Evolutionary conservation across 2,888 invertebrate species (phyloP), one percentile per base, ranked within the genome.

Genomic region (Thecophora atra): DNA sequence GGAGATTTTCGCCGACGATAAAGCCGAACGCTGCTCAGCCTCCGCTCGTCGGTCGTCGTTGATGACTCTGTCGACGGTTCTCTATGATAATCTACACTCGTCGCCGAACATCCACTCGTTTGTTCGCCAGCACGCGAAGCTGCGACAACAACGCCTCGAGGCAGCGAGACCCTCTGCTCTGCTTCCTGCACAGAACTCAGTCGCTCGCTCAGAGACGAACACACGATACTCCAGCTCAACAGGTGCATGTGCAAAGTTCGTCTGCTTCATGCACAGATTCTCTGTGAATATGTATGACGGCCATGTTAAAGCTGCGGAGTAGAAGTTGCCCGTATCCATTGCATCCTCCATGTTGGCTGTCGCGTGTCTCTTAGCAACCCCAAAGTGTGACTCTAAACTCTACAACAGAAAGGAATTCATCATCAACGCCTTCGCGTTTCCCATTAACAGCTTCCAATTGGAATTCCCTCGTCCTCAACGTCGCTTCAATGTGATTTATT

Each of bases 401-500:
- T 28, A 6, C 58, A 28, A 11, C 13, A 11, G 24, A 28, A 58
- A 58, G 8, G 26, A 21, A 24, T 28, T 58, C 24, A 28, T 58
- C 58, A 28, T 54, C n/a, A 47, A 15, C 47, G n/a, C 17, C 47
- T 47, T n/a, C 17, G 5, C 54, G 54, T 37, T 54, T 21, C 54
- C 54, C 21, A 54, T 54, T 6, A 37, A 37, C 37, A 37, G 37
- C 2, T 11, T 37, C 6, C 37, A 37, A 11, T 21, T 30, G 15
- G 26, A 15, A 54, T 67, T 56, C 56, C 17, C 42, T 30, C 66
- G 30, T 28, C 19, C 24, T 24, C 64, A 44, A 26, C 58, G 28
- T 62, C 37, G 58, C 52, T 21, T 30, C 19, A 72, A 66, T 65
- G 60, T 28, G 77, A 76, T 75, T 76, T 76, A 69, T 73, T 75